Evolutionary conservation across 2,888 invertebrate genomes (phyloP), one percentile per base, ranked within the genome.

Genomic region (Cerastis rubricosa): DNA sequence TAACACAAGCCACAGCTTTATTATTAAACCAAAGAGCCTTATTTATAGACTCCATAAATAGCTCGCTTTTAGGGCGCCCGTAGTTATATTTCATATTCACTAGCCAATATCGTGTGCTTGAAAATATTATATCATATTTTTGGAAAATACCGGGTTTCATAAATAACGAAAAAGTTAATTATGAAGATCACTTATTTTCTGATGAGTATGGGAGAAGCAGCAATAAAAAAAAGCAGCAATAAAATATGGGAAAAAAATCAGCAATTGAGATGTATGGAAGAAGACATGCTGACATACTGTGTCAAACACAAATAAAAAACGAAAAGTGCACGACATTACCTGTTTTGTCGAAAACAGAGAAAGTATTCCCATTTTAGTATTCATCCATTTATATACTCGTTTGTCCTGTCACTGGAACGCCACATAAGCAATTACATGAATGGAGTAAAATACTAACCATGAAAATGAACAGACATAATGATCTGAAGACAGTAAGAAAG

Each of bases 31-130:
- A 61, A 25, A 22, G 64, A 47, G 14, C 4, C 35, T 66, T 80
- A 81, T 84, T 73, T 69, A 81, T 84, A 74, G 49, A 19, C n/a
- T 35, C 12, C 47, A 68, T 59, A 65, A 83, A 71, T 72, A 65
- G 22, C 59, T 63, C 29, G 25, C 22, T 47, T 61, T 49, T 45
- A 47, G 64, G 78, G 35, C 25, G n/a, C 25, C 22, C 14, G 35
- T 35, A 73, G 72, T 59, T 49, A 71, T 63, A 77, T 63, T 57
- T 67, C 25, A 49, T 69, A 83, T 35, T 35, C 47, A 66, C 17
- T 49, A 54, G 17, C 59, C 59, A 49, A 66, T 54, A 64, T 22
- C 12, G 81, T 22, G n/a, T 49, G 47, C 17, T 63, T 57, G 45
- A 25, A 76, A 66, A 57, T 29, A 65, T 51, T 59, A 17, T 43